Conservation (phyloP, 35 echinoderm and acorn worm genomes). For the Chiridota heheva region DNA sequence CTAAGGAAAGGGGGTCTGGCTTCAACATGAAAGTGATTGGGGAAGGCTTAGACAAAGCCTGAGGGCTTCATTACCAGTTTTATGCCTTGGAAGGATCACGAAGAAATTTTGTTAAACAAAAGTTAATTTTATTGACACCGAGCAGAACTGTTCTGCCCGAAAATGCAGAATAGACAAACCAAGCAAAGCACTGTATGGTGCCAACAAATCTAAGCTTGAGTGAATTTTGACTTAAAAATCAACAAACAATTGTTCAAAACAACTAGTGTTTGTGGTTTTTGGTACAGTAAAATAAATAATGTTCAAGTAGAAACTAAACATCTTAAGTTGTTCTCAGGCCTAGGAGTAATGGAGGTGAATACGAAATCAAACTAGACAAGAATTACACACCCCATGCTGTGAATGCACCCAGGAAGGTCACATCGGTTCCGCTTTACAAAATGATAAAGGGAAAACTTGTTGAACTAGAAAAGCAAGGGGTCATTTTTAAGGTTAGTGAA, state of each 20-base stretch:
- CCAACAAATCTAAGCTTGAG: slow-evolving; percentile 17
- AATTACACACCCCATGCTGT: slow-evolving; percentile 18
- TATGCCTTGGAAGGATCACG: no score
- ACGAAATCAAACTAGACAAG: slow-evolving; percentile 21
- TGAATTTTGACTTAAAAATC: slow-evolving; percentile 6
- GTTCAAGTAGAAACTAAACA: slow-evolving; percentile 17
- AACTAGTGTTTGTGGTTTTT: slow-evolving; percentile 3
- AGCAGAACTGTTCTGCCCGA: slow-evolving; percentile 10
- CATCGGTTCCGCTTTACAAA: slow-evolving; percentile 19
- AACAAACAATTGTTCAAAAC: not conserved
- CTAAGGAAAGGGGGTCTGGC: no score
- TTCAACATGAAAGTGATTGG: no score
- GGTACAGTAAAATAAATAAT: slow-evolving; percentile 26
- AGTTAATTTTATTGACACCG: slow-evolving; percentile 24
- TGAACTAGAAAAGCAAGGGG: not conserved
- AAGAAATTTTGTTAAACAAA: slow-evolving; percentile 12
- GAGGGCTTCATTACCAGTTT: no score
- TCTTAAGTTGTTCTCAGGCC: slow-evolving; percentile 17
- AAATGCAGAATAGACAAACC: not conserved
- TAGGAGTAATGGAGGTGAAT: slow-evolving; percentile 12
- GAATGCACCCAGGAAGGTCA: slow-evolving; percentile 8
- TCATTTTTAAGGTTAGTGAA: slow-evolving; percentile 13
- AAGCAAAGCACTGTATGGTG: not conserved
- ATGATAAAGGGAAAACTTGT: slow-evolving; percentile 20
- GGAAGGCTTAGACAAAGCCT: no score